Conservation (phyloP, 2,888 invertebrate genomes). For the Cloeon dipterum region DNA sequence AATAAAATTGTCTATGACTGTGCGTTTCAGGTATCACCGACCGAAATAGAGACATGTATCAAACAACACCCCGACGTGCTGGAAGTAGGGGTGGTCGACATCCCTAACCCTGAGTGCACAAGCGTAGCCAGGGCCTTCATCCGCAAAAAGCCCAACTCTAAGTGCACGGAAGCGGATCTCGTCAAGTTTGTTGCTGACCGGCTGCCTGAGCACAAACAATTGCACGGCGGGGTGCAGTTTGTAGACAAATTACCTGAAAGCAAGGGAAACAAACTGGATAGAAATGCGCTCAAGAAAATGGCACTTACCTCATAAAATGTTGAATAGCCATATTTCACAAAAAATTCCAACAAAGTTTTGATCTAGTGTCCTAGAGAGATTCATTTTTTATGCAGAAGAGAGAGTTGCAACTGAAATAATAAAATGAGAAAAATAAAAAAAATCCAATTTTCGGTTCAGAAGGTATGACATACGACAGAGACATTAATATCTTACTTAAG, state of each 20-base stretch:
- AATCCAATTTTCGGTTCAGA: no score
- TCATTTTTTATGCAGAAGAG: no score
- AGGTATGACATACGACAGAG: no score
- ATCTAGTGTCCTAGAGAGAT: no score
- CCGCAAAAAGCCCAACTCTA: background rate
- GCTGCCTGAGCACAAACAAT: background rate
- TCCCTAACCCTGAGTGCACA: background rate
- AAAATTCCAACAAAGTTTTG: no score
- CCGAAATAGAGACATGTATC: background rate
- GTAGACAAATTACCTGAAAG: background rate
- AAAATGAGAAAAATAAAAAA: no score
- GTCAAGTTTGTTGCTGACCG: background rate
- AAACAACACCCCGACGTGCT: background rate
- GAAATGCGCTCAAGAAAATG: background rate
- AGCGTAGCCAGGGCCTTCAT: background rate
- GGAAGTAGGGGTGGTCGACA: background rate
- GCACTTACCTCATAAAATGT: no score
- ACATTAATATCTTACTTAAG: no score
- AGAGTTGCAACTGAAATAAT: no score
- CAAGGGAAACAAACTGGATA: background rate
- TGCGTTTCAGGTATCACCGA: slow-evolving; percentile 1
- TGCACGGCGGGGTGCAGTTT: slow-evolving; percentile 1
- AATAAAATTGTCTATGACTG: no score
- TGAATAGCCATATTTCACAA: no score
- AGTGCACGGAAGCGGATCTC: background rate